Base-by-base conservation (phyloP, 2,797 vertebrate species). In the Ctenochaetus hawaiiensis region DNA sequence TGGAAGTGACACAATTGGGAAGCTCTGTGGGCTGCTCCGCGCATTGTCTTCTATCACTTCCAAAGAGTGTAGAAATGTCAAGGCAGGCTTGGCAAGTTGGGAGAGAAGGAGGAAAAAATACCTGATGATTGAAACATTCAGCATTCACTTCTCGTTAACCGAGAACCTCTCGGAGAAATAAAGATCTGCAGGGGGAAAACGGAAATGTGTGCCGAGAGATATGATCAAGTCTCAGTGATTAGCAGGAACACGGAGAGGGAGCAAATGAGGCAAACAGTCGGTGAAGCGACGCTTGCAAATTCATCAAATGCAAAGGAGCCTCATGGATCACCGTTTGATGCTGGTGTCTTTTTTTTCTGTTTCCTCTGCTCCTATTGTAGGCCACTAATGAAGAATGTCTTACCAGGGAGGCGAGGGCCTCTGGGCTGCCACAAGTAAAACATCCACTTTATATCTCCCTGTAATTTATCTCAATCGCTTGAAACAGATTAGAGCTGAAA, bases 331-430 rank as follows among this genome's bases (percentile, higher is more conserved):
- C 71, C 12, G 66, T 88, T 69, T 73, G 66, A 82, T 58, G 68
- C 67, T 6, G 5, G 53, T 71, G 74, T 82, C 78, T 37, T 83
- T 74, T 83, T 30, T 30, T 30, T 90, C 82, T 88, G 77, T 79
- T 60, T 62, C 58, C 67, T 48, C 75, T 37, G 56, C 79, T 80
- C 61, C 77, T 68, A 78, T 86, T 90, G 84, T 88, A n/a, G 72
- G 58, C 61, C 79, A 43, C 69, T 92, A 92, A 93, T 91, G 90
- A 91, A 89, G 82, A 89, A 76, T 79, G 83, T 90, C 75, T 87
- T 81, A 58, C 59, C 75, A 41, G 61, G 66, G 68, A 77, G 69
- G 47, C 67, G 56, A 20, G 39, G 44, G 57, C 67, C 66, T 74
- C 75, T 62, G 68, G 67, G 79, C 79, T 62, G 71, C 67, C 83